Evolutionary conservation across 2,888 invertebrate species (phyloP), one percentile per base, ranked within the genome.

Genomic region (Epistrophe eligans): DNA sequence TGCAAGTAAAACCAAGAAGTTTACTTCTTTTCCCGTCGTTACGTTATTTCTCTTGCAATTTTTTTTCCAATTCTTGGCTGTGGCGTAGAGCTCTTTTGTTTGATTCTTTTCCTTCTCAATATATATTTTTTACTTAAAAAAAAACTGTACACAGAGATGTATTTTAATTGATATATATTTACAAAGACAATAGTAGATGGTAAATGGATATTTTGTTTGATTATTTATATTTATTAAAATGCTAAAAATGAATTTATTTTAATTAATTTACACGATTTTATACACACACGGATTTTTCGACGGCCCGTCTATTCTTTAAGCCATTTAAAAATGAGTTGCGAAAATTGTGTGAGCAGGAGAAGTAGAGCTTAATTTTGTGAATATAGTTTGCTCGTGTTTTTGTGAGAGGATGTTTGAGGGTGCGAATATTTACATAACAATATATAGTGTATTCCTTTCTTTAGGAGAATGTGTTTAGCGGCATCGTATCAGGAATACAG

Each of bases 231-330:
- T 82, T 87, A 87, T 79, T 79, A 79, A 88, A 88, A 88, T 83
- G 83, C 87, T 88, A 88, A 88, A 87, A 83, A 88, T 88, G 87
- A 88, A 87, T 87, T 87, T 88, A 83, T 83, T 88, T 88, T 83
- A 83, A 88, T 83, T 88, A 83, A 88, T 88, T 77, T 83, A 88
- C 83, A 83, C 83, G 81, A 83, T 88, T 83, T 88, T 88, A 79
- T 88, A 88, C 83, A 88, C 87, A 88, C 87, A 88, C 87, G 87
- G 87, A 88, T 88, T 88, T 87, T 88, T 88, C 87, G 87, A 88
- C 87, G 87, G 87, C 87, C 87, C 87, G 83, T 88, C 76, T 88
- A 66, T 85, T 81, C 83, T 85, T 88, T 89, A 89, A 88, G 88
- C 88, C 88, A 88, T 89, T 88, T 89, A 88, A 84, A 87, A 82